Conservation (phyloP, 2,888 invertebrate species). For the Pollenia amentaria region DNA sequence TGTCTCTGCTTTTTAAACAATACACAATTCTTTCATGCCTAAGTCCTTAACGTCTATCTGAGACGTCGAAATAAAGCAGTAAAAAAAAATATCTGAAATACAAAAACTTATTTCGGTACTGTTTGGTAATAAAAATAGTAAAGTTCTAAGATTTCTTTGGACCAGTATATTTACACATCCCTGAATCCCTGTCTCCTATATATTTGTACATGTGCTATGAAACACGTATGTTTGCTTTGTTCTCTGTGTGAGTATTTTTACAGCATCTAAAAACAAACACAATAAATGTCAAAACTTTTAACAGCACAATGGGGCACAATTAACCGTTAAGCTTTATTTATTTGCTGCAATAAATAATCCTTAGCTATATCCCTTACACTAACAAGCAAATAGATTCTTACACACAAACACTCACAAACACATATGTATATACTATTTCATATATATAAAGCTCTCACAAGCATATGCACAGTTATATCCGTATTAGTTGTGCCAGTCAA, state of each 20-base stretch:
- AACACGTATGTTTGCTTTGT: background rate
- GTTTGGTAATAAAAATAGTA: too few relatives aligned
- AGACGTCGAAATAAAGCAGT: too few relatives aligned
- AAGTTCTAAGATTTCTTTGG: too few relatives aligned
- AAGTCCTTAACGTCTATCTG: too few relatives aligned
- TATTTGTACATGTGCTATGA: background rate
- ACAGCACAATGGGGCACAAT: slow-evolving; percentile 75
- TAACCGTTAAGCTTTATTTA: slow-evolving; percentile 79
- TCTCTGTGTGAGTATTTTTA: slow-evolving; percentile 9
- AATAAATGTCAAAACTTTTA: slow-evolving; percentile 74
- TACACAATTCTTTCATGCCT: too few relatives aligned
- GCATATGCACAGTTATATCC: slow-evolving; percentile 7
- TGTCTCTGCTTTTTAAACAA: too few relatives aligned
- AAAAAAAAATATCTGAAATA: too few relatives aligned
- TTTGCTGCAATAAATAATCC: slow-evolving; percentile 79
- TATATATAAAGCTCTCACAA: background rate
- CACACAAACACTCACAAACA: slow-evolving; percentile 20
- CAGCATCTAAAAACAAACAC: slow-evolving; percentile 66
- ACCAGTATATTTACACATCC: background rate
- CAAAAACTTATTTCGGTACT: too few relatives aligned
- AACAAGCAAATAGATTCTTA: background rate
- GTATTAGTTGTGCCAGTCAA: background rate
- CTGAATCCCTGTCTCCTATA: background rate
- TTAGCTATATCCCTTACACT: slow-evolving; percentile 73
- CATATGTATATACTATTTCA: background rate